Conservation (phyloP, 2,888 invertebrate species). For the Pristionchus exspectatus region DNA sequence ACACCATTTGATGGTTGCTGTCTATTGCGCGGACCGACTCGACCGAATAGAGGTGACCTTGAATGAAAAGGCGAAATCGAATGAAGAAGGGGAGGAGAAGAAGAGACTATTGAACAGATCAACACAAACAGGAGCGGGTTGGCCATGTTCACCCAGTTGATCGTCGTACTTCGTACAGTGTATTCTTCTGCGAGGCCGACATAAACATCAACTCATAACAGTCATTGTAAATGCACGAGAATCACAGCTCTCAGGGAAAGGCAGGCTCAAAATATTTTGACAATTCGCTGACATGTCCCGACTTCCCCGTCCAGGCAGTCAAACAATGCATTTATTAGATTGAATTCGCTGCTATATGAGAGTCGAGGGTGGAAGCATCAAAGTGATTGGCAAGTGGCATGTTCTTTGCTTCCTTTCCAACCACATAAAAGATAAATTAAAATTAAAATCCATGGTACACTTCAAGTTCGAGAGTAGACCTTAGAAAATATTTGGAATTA, state of each 20-base stretch:
- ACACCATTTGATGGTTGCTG: neutral
- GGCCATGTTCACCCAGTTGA: neutral
- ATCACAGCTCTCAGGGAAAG: neutral
- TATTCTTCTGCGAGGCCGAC: neutral
- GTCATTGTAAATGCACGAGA: conserved; percentile 42
- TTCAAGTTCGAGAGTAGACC: too few species aligned
- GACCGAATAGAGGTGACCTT: conserved; percentile 23
- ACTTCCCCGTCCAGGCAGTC: neutral
- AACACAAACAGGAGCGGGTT: conserved; percentile 22
- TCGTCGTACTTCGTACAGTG: neutral
- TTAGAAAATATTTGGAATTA: too few species aligned
- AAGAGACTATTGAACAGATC: conserved; percentile 36
- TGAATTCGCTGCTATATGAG: neutral
- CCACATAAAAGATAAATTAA: neutral
- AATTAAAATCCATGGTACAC: too few species aligned
- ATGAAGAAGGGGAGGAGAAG: conserved; percentile 3
- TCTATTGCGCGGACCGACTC: neutral
- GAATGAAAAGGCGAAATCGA: conserved; percentile 22
- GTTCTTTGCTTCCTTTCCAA: neutral
- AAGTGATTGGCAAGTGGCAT: conserved; percentile 42
- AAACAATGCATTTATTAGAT: conserved; percentile 49
- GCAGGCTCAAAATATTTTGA: conserved; percentile 43
- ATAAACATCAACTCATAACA: neutral
- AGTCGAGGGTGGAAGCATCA: neutral
- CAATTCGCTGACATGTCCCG: conserved; percentile 20